Evolutionary conservation across 1,140 invertebrate species (phyloP).

Genomic region (Drosophila bocqueti): DNA sequence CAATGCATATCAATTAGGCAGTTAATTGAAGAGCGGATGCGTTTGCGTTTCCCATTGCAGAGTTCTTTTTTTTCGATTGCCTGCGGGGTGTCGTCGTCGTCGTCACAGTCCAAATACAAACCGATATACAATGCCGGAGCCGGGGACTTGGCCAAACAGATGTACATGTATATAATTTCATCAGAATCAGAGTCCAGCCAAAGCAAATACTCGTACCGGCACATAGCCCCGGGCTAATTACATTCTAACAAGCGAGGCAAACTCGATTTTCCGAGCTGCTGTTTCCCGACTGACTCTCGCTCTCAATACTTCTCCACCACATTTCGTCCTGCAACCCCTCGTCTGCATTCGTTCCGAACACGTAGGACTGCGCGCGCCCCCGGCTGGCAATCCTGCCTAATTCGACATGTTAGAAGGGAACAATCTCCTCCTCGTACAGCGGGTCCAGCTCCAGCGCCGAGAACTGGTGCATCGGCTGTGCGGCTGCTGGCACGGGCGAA

Average conservation of each 20-base stretch:
- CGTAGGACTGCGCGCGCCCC: constrained; percentile 52
- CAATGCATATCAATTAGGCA: constrained; percentile 74
- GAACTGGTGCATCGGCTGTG: constrained; percentile 6
- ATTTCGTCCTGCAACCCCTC: constrained; percentile 50
- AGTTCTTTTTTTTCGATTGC: constrained; percentile 10
- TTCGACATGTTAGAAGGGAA: constrained; percentile 46
- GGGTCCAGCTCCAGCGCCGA: constrained; percentile 57
- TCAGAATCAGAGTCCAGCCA: constrained; percentile 51
- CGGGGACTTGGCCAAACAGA: constrained; percentile 30
- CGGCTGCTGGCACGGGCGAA: constrained; percentile 8
- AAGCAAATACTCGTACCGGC: constrained; percentile 54
- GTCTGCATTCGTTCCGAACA: constrained; percentile 70
- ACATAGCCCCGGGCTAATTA: constrained; percentile 77
- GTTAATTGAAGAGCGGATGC: constrained; percentile 59
- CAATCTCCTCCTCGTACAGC: constrained; percentile 72
- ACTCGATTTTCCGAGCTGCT: constrained; percentile 71
- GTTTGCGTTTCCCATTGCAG: constrained; percentile 18
- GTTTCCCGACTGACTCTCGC: constrained; percentile 12
- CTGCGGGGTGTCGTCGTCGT: constrained; percentile 33
- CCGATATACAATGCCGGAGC: constrained; percentile 12
- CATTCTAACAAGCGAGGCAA: constrained; percentile 80
- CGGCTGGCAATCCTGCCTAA: constrained; percentile 14
- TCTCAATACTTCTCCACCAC: not conserved
- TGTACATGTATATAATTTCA: constrained; percentile 68
- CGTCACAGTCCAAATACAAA: constrained; percentile 48